Percentiles rank a stretch among this genome's conserved stretches.
Conservation (phyloP, 2,888 invertebrate species). For the Epinotia ramella region DNA sequence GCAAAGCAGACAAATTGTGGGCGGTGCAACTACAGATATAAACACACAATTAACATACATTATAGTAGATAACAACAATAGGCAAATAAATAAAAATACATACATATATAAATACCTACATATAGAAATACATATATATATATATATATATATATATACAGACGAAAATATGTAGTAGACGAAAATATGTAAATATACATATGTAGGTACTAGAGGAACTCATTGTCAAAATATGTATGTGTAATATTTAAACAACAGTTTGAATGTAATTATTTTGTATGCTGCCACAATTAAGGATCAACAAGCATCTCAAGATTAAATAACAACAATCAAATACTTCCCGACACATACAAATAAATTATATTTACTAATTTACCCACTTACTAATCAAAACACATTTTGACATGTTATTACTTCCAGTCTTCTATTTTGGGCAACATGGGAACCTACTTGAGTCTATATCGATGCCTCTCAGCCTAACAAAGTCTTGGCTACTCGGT, state of each 20-base stretch:
- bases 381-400: conserved; percentile 37
- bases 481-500: conserved; percentile 50
- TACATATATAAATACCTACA: too few species aligned
- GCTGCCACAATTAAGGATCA: neutral
- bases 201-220: too few species aligned
- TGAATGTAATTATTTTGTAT: neutral
- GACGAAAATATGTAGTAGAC: too few species aligned
- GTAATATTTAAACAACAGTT: neutral
- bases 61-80: too few species aligned
- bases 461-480: conserved; percentile 45
- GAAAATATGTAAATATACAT: too few species aligned
- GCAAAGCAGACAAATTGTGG: too few species aligned
- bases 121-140: too few species aligned
- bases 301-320: neutral
- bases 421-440: conserved; percentile 62
- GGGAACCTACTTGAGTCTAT: conserved; percentile 63
- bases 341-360: conserved; percentile 2
- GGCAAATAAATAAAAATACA: too few species aligned
- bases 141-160: too few species aligned
- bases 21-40: too few species aligned
- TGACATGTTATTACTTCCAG: conserved; percentile 40
- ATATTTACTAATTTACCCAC: conserved; percentile 26
- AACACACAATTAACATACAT: too few species aligned
- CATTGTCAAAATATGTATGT: too few species aligned
- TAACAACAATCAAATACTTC: conserved; percentile 8